phyloP scores from a whole-genome alignment of 2,797 vertebrate species.

The Decapterus maruadsi region DNA sequence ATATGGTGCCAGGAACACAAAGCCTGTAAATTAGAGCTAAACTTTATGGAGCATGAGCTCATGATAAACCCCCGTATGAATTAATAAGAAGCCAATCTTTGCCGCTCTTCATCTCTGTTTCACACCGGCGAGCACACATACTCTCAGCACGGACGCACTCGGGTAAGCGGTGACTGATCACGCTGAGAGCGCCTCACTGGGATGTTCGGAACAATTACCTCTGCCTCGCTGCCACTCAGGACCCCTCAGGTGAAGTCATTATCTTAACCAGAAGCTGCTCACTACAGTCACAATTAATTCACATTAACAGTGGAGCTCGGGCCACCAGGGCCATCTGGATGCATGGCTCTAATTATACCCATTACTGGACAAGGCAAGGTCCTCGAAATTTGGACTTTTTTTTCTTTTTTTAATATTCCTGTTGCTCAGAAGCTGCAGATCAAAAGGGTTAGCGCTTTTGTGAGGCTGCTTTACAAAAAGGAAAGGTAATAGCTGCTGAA shows the following conservation, averaged over 20 bases:
- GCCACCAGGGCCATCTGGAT: conserved; percentile 49
- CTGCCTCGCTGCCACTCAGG: conserved; percentile 74
- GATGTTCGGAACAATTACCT: conserved; percentile 83
- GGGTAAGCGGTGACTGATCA: conserved; percentile 50
- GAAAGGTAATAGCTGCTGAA: conserved; percentile 2
- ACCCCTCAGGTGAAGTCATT: conserved; percentile 82
- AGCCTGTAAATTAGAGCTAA: neutral
- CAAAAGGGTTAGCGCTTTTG: neutral
- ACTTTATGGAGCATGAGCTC: neutral
- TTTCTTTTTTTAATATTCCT: neutral
- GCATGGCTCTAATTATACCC: conserved; percentile 59
- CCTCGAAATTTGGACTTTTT: conserved; percentile 11
- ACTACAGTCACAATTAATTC: conserved; percentile 76
- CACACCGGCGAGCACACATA: conserved; percentile 14
- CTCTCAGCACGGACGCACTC: conserved; percentile 14
- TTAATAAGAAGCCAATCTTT: conserved; percentile 30
- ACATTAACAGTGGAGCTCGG: conserved; percentile 58
- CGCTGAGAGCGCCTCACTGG: conserved; percentile 77
- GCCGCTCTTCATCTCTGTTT: conserved; percentile 30
- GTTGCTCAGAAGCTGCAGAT: conserved; percentile 7
- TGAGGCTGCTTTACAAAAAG: neutral
- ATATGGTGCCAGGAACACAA: neutral
- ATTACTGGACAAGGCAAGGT: conserved; percentile 39
- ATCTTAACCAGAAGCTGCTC: conserved; percentile 76
- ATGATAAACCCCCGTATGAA: conserved; percentile 23